Evolutionary conservation across 37 sponge, comb jelly and placozoan genomes (phyloP).

Genomic region (Eunapius fragilis): DNA sequence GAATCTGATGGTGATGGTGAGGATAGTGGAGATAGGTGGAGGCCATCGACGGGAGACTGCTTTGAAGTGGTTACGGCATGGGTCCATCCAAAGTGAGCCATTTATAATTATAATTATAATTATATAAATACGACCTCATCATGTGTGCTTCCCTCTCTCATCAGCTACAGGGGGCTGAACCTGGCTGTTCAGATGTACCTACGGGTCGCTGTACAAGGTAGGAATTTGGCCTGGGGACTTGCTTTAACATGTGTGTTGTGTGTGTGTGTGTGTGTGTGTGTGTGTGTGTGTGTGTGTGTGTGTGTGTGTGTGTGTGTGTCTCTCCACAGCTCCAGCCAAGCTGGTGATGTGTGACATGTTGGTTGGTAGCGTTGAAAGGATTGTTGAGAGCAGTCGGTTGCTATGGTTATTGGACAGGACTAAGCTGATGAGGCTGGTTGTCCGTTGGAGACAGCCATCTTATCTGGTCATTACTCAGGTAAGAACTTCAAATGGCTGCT

Average conservation of each 20-base stretch:
- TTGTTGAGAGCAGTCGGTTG: conserved; percentile 57
- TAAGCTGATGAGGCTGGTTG: conserved; percentile 18
- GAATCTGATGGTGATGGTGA: neutral
- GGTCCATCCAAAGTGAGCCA: conserved; percentile 78
- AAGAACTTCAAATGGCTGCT: no score
- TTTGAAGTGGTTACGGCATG: conserved; percentile 79
- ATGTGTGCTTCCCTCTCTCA: neutral
- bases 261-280: no score
- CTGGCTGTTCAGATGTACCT: conserved; percentile 60
- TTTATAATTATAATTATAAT: no score
- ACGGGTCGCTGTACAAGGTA: conserved; percentile 42
- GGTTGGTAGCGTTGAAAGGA: conserved; percentile 73
- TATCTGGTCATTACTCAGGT: conserved; percentile 73
- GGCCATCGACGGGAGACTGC: conserved; percentile 5
- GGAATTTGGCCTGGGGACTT: neutral
- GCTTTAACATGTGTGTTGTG: no score
- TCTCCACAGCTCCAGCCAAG: conserved; percentile 51
- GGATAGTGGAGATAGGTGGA: conserved; percentile 1
- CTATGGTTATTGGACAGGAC: conserved; percentile 41
- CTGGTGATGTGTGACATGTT: conserved; percentile 83
- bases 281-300: no score
- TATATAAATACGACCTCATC: no score
- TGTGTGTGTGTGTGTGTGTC: neutral
- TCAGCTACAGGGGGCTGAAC: conserved; percentile 55
- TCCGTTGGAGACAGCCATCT: conserved; percentile 48